Conservation (phyloP, 2,113 vertebrate genomes). For the Crotophaga sulcirostris region DNA sequence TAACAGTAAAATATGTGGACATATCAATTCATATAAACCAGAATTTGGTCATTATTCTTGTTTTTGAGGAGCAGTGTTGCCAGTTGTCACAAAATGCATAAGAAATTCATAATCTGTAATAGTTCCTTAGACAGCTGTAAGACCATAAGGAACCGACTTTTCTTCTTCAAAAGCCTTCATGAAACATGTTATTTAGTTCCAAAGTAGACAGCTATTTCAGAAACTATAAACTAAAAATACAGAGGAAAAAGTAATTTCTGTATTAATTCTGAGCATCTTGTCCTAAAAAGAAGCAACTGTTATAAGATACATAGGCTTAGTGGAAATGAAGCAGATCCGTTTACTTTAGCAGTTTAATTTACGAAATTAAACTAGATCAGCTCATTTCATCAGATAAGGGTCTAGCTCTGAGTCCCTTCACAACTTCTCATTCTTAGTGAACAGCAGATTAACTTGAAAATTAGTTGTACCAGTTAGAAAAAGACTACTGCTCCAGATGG, state of each 20-base stretch:
- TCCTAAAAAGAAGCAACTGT: background rate
- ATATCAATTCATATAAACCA: background rate
- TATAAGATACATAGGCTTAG: background rate
- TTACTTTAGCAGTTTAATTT: background rate
- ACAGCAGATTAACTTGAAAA: background rate
- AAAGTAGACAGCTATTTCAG: background rate
- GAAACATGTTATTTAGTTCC: background rate
- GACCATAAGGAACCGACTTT: background rate
- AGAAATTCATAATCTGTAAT: constrained; percentile 24
- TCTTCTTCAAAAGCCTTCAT: background rate
- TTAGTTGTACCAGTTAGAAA: background rate
- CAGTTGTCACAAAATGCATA: constrained; percentile 34
- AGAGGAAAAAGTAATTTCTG: background rate
- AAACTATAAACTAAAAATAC: background rate
- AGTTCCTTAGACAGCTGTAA: background rate
- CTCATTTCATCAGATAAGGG: background rate
- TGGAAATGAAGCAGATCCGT: background rate
- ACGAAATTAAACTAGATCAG: background rate
- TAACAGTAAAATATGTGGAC: background rate
- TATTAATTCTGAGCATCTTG: background rate
- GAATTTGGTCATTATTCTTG: background rate
- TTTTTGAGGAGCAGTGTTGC: background rate
- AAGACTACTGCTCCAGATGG: background rate
- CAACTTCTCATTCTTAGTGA: background rate
- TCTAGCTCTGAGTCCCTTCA: background rate